Evolutionary conservation across 2,113 vertebrate species (phyloP).

Genomic region (Leucoraja erinaceus): DNA sequence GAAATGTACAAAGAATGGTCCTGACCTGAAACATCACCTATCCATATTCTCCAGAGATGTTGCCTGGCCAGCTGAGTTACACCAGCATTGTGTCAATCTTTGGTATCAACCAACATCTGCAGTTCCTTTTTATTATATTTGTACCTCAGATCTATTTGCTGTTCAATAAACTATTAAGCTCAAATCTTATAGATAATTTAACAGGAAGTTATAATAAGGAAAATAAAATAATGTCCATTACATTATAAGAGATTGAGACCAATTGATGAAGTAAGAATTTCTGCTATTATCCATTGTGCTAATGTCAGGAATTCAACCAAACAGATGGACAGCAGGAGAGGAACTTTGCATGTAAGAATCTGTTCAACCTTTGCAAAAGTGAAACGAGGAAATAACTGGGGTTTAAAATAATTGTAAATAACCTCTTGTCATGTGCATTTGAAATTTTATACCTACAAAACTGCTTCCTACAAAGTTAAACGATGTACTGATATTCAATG

Average conservation of each 20-base stretch:
- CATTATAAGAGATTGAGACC: neutral
- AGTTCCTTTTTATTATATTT: neutral
- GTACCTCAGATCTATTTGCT: neutral
- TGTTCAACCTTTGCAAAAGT: neutral
- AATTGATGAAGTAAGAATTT: neutral
- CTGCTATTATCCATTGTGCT: neutral
- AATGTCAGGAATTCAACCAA: neutral
- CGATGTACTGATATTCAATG: neutral
- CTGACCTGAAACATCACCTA: too few relatives aligned
- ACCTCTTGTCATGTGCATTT: neutral
- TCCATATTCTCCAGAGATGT: too few relatives aligned
- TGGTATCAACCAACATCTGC: too few relatives aligned
- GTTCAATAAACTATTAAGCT: neutral
- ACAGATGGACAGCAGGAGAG: neutral
- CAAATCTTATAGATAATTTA: neutral
- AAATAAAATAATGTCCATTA: neutral
- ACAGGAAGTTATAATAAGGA: neutral
- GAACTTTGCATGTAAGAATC: conserved; percentile 14
- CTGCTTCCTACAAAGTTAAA: neutral
- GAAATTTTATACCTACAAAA: neutral
- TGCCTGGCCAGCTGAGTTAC: too few relatives aligned
- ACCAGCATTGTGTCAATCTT: too few relatives aligned
- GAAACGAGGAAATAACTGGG: neutral
- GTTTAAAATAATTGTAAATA: neutral
- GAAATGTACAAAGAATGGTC: too few relatives aligned